These are phyloP conservation scores for Urocolius indicus DNA, from an alignment of 2,113 vertebrate genomes.

Conservation along the genomic window DNA sequence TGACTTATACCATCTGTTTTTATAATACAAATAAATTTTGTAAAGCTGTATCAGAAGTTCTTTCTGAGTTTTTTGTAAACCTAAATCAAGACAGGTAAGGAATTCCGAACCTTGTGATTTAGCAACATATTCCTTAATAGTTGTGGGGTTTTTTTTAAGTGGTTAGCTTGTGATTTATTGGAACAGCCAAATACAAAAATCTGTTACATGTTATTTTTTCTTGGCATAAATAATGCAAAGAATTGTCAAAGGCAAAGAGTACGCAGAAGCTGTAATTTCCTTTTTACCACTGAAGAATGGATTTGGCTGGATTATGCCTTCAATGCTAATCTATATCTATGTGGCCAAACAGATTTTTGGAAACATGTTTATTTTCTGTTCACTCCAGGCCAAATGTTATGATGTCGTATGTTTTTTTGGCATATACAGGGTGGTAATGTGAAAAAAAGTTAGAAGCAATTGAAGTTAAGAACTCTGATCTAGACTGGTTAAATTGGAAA, in stretches of 20 bases:
- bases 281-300: constrained; percentile 61
- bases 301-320: constrained; percentile 45
- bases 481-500: background rate
- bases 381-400: constrained; percentile 1
- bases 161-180: background rate
- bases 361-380: constrained; percentile 43
- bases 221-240: constrained; percentile 53
- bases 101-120: background rate
- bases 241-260: constrained; percentile 39
- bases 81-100: background rate
- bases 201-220: constrained; percentile 49
- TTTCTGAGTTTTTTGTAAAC: background rate
- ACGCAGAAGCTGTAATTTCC: constrained; percentile 65
- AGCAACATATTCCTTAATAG: background rate
- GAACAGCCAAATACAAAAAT: background rate
- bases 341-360: constrained; percentile 70
- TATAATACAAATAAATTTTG: background rate
- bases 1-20: background rate
- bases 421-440: background rate
- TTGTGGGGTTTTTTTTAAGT: background rate
- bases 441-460: background rate
- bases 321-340: constrained; percentile 48
- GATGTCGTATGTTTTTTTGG: constrained; percentile 21
- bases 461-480: background rate
- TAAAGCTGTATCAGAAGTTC: background rate